Conservation (phyloP, 1,140 invertebrate genomes). For the Riptortus pedestris region DNA sequence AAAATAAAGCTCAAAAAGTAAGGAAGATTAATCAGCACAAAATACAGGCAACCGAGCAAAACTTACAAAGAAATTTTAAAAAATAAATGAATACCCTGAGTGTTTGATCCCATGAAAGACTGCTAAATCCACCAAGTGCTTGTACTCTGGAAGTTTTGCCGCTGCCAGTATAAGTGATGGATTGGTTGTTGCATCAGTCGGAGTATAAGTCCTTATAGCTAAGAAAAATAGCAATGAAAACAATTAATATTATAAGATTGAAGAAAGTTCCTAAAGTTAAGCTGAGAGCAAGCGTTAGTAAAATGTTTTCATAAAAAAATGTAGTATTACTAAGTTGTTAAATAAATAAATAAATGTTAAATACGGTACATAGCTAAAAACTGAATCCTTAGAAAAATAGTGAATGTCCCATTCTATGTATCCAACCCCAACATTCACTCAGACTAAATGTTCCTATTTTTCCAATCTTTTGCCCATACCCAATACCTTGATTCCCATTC, state of each 20-base stretch:
- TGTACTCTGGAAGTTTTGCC: slow-evolving; percentile 82
- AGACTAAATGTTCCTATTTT: no score
- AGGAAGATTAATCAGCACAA: no score
- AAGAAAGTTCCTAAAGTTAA: neutral
- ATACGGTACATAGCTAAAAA: neutral
- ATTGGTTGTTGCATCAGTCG: slow-evolving; percentile 99
- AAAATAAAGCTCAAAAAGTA: no score
- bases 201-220: slow-evolving; percentile 95
- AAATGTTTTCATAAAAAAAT: neutral
- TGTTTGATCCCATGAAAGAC: slow-evolving; percentile 68
- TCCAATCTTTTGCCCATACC: no score
- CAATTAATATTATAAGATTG: slow-evolving; percentile 1
- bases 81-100: neutral
- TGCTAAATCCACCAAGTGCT: slow-evolving; percentile 77
- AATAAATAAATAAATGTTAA: neutral
- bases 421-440: no score
- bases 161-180: slow-evolving; percentile 93
- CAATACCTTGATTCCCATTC: no score
- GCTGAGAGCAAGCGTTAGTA: neutral
- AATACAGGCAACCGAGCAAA: no score
- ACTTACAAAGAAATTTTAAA: neutral
- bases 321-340: neutral
- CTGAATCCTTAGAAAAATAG: neutral
- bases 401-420: no score
- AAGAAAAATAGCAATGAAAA: slow-evolving; percentile 33